Evolutionary conservation across 1,140 invertebrate species (phyloP).

Genomic region (Hyphantria cunea): DNA sequence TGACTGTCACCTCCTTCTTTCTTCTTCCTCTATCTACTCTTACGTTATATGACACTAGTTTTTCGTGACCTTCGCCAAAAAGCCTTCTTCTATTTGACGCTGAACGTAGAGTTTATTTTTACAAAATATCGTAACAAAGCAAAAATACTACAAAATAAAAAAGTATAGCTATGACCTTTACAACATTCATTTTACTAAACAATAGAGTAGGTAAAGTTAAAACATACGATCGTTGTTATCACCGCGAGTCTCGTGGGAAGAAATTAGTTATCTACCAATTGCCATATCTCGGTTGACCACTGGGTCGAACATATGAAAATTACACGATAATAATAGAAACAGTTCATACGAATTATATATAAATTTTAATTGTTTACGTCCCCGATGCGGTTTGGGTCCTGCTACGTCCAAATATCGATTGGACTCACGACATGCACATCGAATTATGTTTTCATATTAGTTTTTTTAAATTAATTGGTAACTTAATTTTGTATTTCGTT

Average conservation of each 20-base stretch:
- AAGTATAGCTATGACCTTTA: too few relatives aligned
- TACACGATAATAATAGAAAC: slow-evolving; percentile 54
- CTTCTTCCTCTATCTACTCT: too few relatives aligned
- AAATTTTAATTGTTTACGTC: slow-evolving; percentile 68
- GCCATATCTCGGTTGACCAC: slow-evolving; percentile 46
- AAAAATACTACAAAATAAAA: too few relatives aligned
- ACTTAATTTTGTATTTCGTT: slow-evolving; percentile 33
- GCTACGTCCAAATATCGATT: slow-evolving; percentile 59
- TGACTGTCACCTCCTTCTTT: too few relatives aligned
- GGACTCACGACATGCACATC: slow-evolving; percentile 51
- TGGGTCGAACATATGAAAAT: slow-evolving; percentile 50
- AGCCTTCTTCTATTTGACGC: too few relatives aligned
- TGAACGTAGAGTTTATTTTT: too few relatives aligned
- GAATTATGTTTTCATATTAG: slow-evolving; percentile 58
- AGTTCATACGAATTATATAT: slow-evolving; percentile 38
- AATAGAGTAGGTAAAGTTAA: slow-evolving; percentile 21
- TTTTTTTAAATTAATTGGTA: slow-evolving; percentile 44
- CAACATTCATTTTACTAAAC: slow-evolving; percentile 2
- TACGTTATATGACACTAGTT: too few relatives aligned
- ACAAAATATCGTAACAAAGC: too few relatives aligned
- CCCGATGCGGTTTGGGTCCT: slow-evolving; percentile 57
- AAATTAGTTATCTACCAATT: slow-evolving; percentile 59
- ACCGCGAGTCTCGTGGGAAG: slow-evolving; percentile 63
- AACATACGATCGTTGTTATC: slow-evolving; percentile 11
- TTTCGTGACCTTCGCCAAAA: too few relatives aligned